A percentile compares a stretch with the other conserved stretches of the same genome.
Conservation (phyloP, 1,140 invertebrate genomes). For the Magallana angulata region DNA sequence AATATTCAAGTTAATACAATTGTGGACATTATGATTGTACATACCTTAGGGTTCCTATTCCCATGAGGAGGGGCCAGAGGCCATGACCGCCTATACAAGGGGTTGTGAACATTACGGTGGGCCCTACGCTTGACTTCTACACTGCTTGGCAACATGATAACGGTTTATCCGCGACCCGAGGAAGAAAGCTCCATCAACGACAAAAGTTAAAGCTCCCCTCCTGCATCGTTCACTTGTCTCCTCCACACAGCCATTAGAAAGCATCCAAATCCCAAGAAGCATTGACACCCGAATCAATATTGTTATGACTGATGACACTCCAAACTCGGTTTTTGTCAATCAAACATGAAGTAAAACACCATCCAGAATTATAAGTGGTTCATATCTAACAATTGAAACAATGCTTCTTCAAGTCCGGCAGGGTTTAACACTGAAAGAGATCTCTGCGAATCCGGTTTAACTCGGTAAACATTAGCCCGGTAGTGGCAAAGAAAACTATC, state of each 20-base stretch:
- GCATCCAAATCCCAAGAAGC: neutral
- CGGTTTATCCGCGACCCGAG: neutral
- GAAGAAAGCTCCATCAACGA: neutral
- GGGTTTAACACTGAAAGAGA: too few relatives aligned
- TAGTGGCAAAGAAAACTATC: neutral
- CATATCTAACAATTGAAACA: too few relatives aligned
- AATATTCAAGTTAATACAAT: too few relatives aligned
- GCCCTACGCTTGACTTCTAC: constrained; percentile 62
- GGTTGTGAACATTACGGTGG: constrained; percentile 55
- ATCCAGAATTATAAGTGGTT: too few relatives aligned
- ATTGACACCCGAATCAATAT: neutral
- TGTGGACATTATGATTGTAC: constrained; percentile 5
- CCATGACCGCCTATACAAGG: constrained; percentile 65
- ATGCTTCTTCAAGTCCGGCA: too few relatives aligned
- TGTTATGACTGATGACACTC: neutral
- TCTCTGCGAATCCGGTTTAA: too few relatives aligned
- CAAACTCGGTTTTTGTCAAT: constrained; percentile 4
- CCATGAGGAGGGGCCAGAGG: constrained; percentile 59
- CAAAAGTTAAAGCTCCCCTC: neutral
- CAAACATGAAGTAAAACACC: neutral
- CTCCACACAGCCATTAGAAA: constrained; percentile 2
- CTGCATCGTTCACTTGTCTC: constrained; percentile 10
- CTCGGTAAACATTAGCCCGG: too few relatives aligned
- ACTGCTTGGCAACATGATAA: constrained; percentile 45
- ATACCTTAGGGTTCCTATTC: constrained; percentile 60